Conservation (phyloP, 2,888 invertebrate genomes). For the Halocaridina rubra region DNA sequence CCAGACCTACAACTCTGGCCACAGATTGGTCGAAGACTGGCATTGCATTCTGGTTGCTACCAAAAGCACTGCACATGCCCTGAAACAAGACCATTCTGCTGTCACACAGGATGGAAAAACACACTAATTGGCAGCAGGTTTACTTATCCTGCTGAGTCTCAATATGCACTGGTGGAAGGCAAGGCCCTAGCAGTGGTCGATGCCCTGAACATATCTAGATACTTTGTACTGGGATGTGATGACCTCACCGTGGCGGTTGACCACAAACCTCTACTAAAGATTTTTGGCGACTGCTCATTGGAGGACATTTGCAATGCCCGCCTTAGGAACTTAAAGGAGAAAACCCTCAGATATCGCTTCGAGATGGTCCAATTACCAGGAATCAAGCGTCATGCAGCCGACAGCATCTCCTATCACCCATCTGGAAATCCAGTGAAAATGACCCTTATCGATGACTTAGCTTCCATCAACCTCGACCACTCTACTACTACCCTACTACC, state of each 20-base stretch:
- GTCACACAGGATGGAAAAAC: not conserved
- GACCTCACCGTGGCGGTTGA: conserved; percentile 5
- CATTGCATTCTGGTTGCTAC: conserved; percentile 7
- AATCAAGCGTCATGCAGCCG: too few species aligned
- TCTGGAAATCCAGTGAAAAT: too few species aligned
- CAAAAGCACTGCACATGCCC: conserved; percentile 30
- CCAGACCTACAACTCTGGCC: not conserved
- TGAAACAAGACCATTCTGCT: not conserved
- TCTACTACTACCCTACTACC: too few species aligned
- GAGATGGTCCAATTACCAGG: too few species aligned
- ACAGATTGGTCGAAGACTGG: conserved; percentile 1
- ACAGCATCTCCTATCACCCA: too few species aligned
- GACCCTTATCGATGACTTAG: too few species aligned
- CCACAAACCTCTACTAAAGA: conserved; percentile 23
- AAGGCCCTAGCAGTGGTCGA: conserved; percentile 14
- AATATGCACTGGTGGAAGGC: conserved; percentile 16
- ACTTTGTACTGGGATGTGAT: conserved; percentile 23
- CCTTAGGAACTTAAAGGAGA: too few species aligned
- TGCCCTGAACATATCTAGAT: not conserved
- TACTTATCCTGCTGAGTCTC: conserved; percentile 26
- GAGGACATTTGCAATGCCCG: too few species aligned
- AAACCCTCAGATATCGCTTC: too few species aligned
- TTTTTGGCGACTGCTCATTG: too few species aligned
- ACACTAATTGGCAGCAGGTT: conserved; percentile 15
- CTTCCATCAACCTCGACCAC: too few species aligned